phyloP scores from a whole-genome alignment of 2,113 vertebrate species.

The Pelodiscus sinensis region DNA sequence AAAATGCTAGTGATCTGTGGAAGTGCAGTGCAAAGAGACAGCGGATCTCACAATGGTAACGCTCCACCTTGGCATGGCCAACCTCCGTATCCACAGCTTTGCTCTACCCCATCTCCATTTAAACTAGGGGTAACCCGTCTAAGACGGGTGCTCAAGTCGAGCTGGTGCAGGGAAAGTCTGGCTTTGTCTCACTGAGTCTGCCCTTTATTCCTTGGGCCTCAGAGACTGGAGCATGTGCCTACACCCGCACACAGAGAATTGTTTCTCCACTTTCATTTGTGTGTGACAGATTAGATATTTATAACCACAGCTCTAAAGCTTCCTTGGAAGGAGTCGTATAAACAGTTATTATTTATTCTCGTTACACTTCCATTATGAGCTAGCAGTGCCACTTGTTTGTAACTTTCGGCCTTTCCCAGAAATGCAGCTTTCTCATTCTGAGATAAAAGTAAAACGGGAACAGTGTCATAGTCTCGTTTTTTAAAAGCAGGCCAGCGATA shows the following conservation, averaged over 20 bases:
- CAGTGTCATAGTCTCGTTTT: background rate
- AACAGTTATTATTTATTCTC: conserved; percentile 44
- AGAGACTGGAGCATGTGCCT: background rate
- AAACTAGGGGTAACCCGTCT: background rate
- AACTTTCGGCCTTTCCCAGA: conserved; percentile 26
- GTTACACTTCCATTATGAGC: background rate
- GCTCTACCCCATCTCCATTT: background rate
- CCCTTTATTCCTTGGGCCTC: background rate
- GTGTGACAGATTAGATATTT: conserved; percentile 31
- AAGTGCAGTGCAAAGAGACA: background rate
- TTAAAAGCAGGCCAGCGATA: conserved; percentile 52
- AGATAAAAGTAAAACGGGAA: background rate
- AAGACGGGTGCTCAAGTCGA: background rate
- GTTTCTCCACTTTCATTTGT: background rate
- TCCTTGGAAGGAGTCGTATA: background rate
- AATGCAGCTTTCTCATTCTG: conserved; percentile 22
- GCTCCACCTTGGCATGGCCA: background rate
- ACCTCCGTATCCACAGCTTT: background rate
- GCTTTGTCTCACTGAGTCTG: accelerated
- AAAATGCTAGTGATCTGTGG: background rate
- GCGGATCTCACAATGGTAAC: background rate
- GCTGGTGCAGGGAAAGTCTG: background rate
- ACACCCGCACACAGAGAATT: background rate
- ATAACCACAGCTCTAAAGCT: conserved; percentile 4
- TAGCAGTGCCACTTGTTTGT: background rate